Conservation (phyloP, 2,888 invertebrate genomes). For the Pandemis cinnamomeana region DNA sequence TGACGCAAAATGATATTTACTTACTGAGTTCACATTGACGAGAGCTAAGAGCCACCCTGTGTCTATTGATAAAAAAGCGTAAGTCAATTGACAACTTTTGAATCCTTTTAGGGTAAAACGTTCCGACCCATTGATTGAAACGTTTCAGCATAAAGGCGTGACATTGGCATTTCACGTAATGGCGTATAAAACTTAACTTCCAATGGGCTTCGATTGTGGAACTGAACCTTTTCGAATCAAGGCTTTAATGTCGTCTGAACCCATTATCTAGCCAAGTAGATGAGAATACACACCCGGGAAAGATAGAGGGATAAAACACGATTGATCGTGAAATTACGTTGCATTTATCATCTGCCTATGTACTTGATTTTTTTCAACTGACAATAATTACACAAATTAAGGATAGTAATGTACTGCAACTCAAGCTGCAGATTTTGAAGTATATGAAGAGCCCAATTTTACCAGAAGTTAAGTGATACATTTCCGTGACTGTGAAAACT, state of each 20-base stretch:
- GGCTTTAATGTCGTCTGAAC: neutral
- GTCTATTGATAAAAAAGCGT: neutral
- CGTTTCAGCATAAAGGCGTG: conserved; percentile 8
- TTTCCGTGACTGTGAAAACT: too few species aligned
- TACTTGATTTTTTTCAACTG: too few species aligned
- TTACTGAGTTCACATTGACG: neutral
- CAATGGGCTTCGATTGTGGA: conserved; percentile 2
- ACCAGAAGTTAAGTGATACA: too few species aligned
- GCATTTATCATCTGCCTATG: too few species aligned
- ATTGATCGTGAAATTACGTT: too few species aligned
- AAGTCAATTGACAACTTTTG: neutral
- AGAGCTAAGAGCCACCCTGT: neutral
- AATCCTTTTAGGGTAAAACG: conserved; percentile 1
- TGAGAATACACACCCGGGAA: too few species aligned
- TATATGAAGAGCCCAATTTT: too few species aligned
- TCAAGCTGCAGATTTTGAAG: neutral
- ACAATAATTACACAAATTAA: neutral
- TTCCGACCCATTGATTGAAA: neutral
- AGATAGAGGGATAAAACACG: too few species aligned
- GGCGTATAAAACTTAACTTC: conserved; percentile 5
- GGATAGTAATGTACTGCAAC: neutral
- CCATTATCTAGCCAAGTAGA: neutral
- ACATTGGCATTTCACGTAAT: conserved; percentile 2
- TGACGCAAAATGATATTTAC: too few species aligned
- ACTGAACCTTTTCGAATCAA: neutral